A percentile compares a stretch with the other conserved stretches of the same genome.
phyloP scores from a whole-genome alignment of 1,140 invertebrate genomes.

The Agraylea sexmaculata region DNA sequence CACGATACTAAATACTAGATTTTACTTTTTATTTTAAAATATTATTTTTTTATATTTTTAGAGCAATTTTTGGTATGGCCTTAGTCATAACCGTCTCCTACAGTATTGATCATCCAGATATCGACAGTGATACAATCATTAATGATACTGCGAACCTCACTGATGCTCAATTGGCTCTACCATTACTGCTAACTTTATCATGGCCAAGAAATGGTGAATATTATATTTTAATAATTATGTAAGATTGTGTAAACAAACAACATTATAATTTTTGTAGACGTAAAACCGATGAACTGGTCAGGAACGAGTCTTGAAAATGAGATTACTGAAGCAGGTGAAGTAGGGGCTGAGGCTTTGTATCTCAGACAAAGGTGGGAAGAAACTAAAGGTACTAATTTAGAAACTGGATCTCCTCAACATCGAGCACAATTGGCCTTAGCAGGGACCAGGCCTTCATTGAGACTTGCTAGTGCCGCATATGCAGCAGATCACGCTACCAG shows the following conservation, averaged over 20 bases:
- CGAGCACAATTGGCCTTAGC: constrained; percentile 55
- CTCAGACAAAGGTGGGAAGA: constrained; percentile 43
- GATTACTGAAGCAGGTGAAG: constrained; percentile 32
- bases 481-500: constrained; percentile 54
- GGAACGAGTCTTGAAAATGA: constrained; percentile 23
- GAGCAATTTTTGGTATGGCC: constrained; percentile 33
- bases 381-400: constrained; percentile 22
- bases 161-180: constrained; percentile 5
- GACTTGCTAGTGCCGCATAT: constrained; percentile 48
- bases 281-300: constrained; percentile 21
- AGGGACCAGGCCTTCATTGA: constrained; percentile 43
- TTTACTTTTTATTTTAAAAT: constrained; percentile 6
- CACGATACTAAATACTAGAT: constrained; percentile 2
- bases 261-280: constrained; percentile 15
- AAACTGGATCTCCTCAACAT: constrained; percentile 46
- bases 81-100: constrained; percentile 43
- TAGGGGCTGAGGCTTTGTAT: constrained; percentile 44
- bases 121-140: constrained; percentile 13
- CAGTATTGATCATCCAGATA: constrained; percentile 30
- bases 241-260: background rate
- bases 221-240: constrained; percentile 1
- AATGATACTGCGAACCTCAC: constrained; percentile 9
- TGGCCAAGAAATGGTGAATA: constrained; percentile 32
- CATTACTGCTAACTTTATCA: constrained; percentile 16
- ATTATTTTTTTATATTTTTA: constrained; percentile 24